Evolutionary conservation across 2,113 vertebrate genomes (phyloP).

Genomic region (Mustela lutreola): DNA sequence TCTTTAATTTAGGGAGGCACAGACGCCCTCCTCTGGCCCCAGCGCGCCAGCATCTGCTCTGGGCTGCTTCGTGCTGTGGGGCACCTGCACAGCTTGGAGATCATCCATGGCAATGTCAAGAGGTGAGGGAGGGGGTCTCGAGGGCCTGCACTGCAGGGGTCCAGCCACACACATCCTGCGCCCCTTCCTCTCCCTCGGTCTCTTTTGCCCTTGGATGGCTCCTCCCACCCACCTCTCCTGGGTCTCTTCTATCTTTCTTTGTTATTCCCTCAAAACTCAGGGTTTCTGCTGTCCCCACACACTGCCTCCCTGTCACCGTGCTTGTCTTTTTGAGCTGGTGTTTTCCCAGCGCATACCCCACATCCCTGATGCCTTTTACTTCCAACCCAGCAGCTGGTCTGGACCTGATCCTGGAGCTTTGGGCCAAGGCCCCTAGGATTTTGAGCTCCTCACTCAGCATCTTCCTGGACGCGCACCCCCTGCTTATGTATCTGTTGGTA

Average conservation of each 20-base stretch:
- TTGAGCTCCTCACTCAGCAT: neutral
- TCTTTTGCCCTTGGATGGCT: neutral
- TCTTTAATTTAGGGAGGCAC: constrained; percentile 79
- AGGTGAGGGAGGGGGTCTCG: constrained; percentile 82
- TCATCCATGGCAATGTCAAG: constrained; percentile 90
- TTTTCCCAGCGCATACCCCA: neutral
- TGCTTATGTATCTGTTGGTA: neutral
- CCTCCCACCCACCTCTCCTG: neutral
- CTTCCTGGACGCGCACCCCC: neutral
- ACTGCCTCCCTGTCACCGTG: neutral
- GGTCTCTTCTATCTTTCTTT: neutral
- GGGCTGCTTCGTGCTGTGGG: constrained; percentile 85
- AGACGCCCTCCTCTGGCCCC: constrained; percentile 84
- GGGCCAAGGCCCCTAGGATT: neutral
- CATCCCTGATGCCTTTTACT: neutral
- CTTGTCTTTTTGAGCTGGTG: neutral
- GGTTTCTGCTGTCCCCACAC: neutral
- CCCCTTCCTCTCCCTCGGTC: neutral
- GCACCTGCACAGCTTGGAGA: constrained; percentile 86
- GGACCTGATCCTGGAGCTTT: neutral
- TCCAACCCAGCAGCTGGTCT: neutral
- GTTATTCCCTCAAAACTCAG: neutral
- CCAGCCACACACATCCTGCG: rapidly evolving
- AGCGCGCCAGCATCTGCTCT: constrained; percentile 80
- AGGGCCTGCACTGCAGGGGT: neutral